These are phyloP conservation scores for Unio delphinus DNA, from an alignment of 2,888 invertebrate genomes.

Conservation along the genomic window DNA sequence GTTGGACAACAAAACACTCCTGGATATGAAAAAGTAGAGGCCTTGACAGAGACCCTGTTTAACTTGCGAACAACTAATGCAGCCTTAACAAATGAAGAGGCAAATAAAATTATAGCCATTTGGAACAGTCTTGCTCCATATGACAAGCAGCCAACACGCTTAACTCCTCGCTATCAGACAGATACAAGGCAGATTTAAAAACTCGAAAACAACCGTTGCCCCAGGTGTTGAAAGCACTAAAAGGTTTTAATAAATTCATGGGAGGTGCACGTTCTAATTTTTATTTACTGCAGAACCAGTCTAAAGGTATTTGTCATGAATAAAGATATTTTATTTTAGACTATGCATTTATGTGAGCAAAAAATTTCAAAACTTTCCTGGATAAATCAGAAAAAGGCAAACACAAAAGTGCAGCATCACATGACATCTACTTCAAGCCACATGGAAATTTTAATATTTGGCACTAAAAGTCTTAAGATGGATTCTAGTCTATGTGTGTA, in stretches of 20 bases:
- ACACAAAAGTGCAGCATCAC: no score
- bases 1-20: constrained; percentile 6
- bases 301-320: no score
- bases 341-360: no score
- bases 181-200: constrained; percentile 14
- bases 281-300: no score
- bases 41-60: constrained; percentile 7
- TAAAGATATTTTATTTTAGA: no score
- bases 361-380: no score
- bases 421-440: no score
- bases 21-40: constrained; percentile 7
- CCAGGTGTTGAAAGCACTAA: constrained; percentile 16
- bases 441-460: no score
- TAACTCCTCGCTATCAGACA: constrained; percentile 6
- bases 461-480: no score
- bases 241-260: constrained; percentile 6
- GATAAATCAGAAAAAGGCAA: no score
- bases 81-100: constrained; percentile 9
- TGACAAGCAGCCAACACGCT: constrained; percentile 10
- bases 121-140: constrained; percentile 8
- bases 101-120: constrained; percentile 7
- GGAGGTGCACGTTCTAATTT: no score
- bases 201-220: constrained; percentile 4
- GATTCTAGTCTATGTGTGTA: no score
- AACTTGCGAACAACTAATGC: constrained; percentile 1